Conservation (phyloP, 2,888 invertebrate species). For the Nezara viridula region DNA sequence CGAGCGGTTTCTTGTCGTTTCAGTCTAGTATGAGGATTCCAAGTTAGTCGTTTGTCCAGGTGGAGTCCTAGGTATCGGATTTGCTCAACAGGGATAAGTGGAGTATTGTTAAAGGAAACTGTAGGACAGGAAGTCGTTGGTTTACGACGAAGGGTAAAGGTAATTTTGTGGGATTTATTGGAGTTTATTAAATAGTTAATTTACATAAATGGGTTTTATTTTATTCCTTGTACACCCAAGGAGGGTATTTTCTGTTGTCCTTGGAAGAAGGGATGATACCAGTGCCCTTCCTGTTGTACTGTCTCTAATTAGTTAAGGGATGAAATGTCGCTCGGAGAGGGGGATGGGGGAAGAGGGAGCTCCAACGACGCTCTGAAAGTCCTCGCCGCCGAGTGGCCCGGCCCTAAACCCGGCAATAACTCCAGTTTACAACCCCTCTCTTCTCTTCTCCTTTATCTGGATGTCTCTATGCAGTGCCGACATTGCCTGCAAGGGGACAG, state of each 20-base stretch:
- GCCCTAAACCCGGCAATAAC: conserved; percentile 9
- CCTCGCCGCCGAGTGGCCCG: background rate
- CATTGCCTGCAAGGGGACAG: background rate
- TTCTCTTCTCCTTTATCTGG: background rate
- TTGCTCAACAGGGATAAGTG: too few relatives aligned
- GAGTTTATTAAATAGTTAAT: too few relatives aligned
- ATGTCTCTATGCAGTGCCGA: conserved; percentile 1
- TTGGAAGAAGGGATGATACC: background rate
- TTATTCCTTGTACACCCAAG: background rate
- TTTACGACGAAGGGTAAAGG: too few relatives aligned
- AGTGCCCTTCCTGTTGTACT: background rate
- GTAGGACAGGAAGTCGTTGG: too few relatives aligned
- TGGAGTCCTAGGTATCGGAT: too few relatives aligned
- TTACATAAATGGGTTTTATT: too few relatives aligned
- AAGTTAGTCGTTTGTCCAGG: too few relatives aligned
- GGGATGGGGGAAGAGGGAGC: too few relatives aligned
- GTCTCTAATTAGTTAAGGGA: conserved; percentile 10
- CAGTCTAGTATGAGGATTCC: too few relatives aligned
- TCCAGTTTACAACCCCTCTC: conserved; percentile 4
- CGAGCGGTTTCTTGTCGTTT: too few relatives aligned
- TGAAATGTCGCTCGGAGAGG: background rate
- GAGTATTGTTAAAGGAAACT: too few relatives aligned
- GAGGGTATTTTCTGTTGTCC: background rate
- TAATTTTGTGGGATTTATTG: too few relatives aligned
- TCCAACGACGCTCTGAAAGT: background rate